Evolutionary conservation across 2,888 invertebrate genomes (phyloP), one percentile per base, ranked within the genome.

Genomic region (Acrobasis suavella): DNA sequence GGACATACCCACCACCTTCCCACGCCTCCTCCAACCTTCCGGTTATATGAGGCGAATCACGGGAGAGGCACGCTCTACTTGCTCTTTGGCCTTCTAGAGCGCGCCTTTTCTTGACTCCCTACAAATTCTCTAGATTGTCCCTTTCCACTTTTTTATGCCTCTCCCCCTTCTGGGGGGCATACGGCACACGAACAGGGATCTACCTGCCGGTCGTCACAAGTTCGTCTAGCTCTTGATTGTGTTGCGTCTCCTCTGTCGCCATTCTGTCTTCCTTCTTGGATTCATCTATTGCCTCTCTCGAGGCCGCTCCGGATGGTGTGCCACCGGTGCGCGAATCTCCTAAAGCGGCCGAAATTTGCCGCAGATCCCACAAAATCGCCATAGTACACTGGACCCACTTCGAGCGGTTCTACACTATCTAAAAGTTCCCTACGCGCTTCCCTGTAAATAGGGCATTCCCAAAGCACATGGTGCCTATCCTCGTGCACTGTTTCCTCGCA

Each of bases 1-100:
- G 92, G 91, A 93, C 90, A 63, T 52, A 10, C 42, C 42, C 42
- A 14, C 12, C 5, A 42, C 12, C 14, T 42, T 42, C 42, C 42
- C 42, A 42, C 12, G 42, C 42, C 42, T 42, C 42, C 42, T 12
- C 42, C 42, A 42, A 42, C 42, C 42, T 42, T 42, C 12, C 42
- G 42, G 42, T 42, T 42, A 42, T 42, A 12, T 42, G 42, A 42
- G 42, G 42, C 42, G 3, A 42, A 42, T 14, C 42, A 0, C 1
- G 42, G 12, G n/a, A n/a, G n/a, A n/a, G n/a, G n/a, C n/a, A n/a
- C n/a, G n/a, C n/a, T n/a, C n/a, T n/a, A n/a, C n/a, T n/a, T n/a
- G n/a, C n/a, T n/a, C n/a, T n/a, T n/a, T n/a, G n/a, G n/a, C n/a
- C n/a, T n/a, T n/a, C n/a, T n/a, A n/a, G n/a, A n/a, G n/a, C n/a